Conservation (phyloP, 2,113 vertebrate species). For the Thomomys bottae region DNA sequence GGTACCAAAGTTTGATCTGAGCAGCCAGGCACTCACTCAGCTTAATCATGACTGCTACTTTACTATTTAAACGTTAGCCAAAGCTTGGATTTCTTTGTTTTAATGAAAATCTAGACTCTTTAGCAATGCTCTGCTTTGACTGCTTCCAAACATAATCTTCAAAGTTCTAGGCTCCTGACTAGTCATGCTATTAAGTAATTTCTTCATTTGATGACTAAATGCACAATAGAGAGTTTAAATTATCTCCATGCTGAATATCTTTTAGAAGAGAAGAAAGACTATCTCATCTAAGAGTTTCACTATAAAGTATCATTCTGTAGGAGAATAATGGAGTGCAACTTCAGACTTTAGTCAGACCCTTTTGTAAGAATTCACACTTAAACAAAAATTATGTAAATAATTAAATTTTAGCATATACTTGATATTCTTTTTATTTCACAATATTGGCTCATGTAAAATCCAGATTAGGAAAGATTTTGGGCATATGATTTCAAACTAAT, state of each 20-base stretch:
- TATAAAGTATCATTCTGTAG: background rate
- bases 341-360: background rate
- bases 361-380: conserved; percentile 7
- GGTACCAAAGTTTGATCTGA: too few species aligned
- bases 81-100: too few species aligned
- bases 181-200: background rate
- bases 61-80: too few species aligned
- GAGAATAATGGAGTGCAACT: background rate
- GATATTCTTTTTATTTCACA: conserved; percentile 27
- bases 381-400: conserved; percentile 28
- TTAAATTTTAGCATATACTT: conserved; percentile 2
- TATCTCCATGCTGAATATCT: conserved; percentile 4
- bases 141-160: too few species aligned
- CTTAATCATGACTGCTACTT: too few species aligned
- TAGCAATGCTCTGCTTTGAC: too few species aligned
- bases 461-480: conserved; percentile 12
- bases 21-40: too few species aligned
- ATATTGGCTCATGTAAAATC: background rate
- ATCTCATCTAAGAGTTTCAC: background rate
- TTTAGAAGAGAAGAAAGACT: background rate
- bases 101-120: too few species aligned
- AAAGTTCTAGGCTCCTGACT: too few species aligned
- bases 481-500: background rate
- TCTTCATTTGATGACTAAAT: conserved; percentile 4
- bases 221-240: background rate